Base-by-base conservation (phyloP, 2,797 vertebrate species). In the Cirrhinus mrigala region DNA sequence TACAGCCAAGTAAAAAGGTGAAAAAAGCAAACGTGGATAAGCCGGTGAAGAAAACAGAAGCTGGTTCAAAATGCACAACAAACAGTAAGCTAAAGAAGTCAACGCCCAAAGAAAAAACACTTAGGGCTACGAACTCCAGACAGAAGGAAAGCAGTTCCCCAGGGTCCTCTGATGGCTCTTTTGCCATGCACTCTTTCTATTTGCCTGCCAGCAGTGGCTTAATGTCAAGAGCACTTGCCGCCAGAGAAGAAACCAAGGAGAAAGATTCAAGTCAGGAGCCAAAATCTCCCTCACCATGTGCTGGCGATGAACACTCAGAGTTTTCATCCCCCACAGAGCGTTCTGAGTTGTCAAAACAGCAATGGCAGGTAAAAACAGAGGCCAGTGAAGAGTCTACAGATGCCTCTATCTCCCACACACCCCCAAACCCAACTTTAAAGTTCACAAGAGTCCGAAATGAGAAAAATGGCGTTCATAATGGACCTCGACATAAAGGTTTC, bases 161-260 rank as follows among this genome's bases (percentile, higher is more conserved):
- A 14, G 87, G 90, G 40, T 58, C 64, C 18, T 62, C 79, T 0
- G 78, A 90, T 20, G 81, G 83, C 74, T 89, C 92, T 12, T 80
- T 84, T n/a, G 89, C 93, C 88, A 92, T 92, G 91, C 92, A 92
- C 89, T 94, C 92, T 6, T 83, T 85, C 33, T 89, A 82, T 86
- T 92, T 95, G 62, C 92, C 94, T 27, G 95, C 94, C 68, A 95
- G 93, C 86, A 94, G 91, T 37, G 89, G 90, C 14, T 91, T 96
- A 60, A 95, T 95, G 88, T 94, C 93, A 0, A 92, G 92, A 81
- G 95, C 95, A 70, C 89, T 95, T 27, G 93, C 92, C 58, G 91
- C 92, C 3, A 92, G 91, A 76, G 94, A 94, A 54, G 91, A 94
- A 48, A 87, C 88, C 0, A 90, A 94, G 74, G 84, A 92, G 62